Evolutionary conservation across 2,797 vertebrate species (phyloP).

Genomic region (Phoxinus dragarum): DNA sequence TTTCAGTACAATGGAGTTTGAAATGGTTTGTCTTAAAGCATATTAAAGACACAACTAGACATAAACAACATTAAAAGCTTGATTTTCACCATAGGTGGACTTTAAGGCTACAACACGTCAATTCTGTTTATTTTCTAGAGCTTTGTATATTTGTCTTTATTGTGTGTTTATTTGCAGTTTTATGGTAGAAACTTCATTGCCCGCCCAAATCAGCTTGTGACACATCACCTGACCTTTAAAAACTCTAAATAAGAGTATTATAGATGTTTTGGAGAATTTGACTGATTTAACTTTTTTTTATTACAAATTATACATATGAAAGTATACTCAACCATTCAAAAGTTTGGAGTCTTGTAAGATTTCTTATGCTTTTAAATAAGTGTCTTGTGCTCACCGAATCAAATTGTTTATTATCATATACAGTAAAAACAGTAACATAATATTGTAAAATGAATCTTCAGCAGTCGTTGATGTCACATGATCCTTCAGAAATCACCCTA

Average conservation of each 20-base stretch:
- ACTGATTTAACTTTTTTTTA: not conserved
- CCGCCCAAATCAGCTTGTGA: not conserved
- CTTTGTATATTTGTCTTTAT: not conserved
- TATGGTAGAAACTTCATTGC: not conserved
- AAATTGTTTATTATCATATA: not conserved
- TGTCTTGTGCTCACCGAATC: not conserved
- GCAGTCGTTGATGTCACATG: not conserved
- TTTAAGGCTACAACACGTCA: not conserved
- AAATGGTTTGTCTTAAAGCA: too few species aligned
- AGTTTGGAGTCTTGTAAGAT: not conserved
- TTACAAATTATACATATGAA: not conserved
- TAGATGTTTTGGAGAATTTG: not conserved
- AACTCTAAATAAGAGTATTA: not conserved
- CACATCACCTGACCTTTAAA: not conserved
- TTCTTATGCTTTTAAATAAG: not conserved
- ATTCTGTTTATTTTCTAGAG: not conserved
- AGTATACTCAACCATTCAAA: not conserved
- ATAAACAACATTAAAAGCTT: too few species aligned
- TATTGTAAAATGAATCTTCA: not conserved
- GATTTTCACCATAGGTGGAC: too few species aligned
- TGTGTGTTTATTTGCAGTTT: not conserved
- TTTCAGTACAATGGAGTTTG: too few species aligned
- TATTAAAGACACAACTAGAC: too few species aligned
- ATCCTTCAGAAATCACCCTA: not conserved
- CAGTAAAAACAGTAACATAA: not conserved